Conservation (phyloP, 2,888 invertebrate species). For the Rhopalosiphum nymphaeae region DNA sequence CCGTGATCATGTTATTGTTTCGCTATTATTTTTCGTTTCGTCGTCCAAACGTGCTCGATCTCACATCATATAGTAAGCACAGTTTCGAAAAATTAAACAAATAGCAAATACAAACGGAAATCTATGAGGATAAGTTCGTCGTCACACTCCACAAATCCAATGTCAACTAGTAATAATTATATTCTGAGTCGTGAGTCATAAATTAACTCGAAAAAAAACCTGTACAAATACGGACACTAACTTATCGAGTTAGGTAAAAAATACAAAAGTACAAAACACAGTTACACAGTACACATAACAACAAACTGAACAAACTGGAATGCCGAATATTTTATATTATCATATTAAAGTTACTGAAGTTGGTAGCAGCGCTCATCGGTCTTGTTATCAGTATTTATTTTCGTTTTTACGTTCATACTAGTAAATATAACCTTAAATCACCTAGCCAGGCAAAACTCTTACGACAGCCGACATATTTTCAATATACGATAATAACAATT, state of each 20-base stretch:
- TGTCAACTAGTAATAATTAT: not conserved
- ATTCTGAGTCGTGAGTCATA: not conserved
- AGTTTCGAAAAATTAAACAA: not conserved
- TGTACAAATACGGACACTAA: not conserved
- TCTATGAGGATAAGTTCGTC: not conserved
- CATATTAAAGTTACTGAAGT: not conserved
- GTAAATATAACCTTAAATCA: slow-evolving; percentile 53
- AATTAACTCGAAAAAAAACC: not conserved
- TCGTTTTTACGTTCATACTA: slow-evolving; percentile 18
- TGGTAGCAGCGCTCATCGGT: not conserved
- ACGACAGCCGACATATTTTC: not conserved
- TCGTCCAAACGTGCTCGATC: not conserved
- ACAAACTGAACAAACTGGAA: not conserved
- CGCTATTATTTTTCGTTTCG: not conserved
- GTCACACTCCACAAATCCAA: not conserved
- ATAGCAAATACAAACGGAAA: not conserved
- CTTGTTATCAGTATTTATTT: not conserved
- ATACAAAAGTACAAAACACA: not conserved
- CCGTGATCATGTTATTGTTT: not conserved
- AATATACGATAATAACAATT: not conserved
- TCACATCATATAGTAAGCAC: not conserved
- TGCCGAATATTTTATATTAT: not conserved
- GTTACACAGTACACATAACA: too few relatives aligned
- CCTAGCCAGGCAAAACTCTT: not conserved
- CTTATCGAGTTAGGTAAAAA: not conserved